Conservation (phyloP, 1,140 invertebrate genomes). For the Diabrotica undecimpunctata region DNA sequence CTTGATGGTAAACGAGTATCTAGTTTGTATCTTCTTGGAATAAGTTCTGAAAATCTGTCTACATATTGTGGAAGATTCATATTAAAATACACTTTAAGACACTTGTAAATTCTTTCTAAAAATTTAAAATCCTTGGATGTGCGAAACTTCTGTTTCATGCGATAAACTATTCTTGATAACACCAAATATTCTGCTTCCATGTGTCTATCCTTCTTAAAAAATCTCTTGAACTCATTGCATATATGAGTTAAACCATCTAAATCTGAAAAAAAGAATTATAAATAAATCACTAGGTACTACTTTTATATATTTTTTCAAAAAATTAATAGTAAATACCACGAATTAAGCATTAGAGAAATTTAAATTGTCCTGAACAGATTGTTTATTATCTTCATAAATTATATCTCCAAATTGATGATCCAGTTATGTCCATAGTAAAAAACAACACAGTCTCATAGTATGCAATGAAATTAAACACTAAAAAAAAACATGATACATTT, state of each 20-base stretch:
- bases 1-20: conserved; percentile 47
- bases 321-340: too few relatives aligned
- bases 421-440: too few relatives aligned
- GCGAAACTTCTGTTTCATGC: conserved; percentile 54
- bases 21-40: conserved; percentile 31
- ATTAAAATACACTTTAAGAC: conserved; percentile 49
- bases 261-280: conserved; percentile 31
- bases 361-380: too few relatives aligned
- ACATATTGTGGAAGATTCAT: conserved; percentile 42
- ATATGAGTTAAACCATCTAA: conserved; percentile 27
- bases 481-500: too few relatives aligned
- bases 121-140: conserved; percentile 52
- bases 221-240: conserved; percentile 37
- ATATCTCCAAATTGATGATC: too few relatives aligned
- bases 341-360: too few relatives aligned
- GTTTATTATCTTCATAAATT: too few relatives aligned
- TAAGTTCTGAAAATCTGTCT: conserved; percentile 35
- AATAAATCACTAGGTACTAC: neutral
- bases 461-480: too few relatives aligned
- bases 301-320: too few relatives aligned
- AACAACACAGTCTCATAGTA: too few relatives aligned
- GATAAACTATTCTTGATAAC: conserved; percentile 51
- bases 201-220: conserved; percentile 42
- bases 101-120: conserved; percentile 51
- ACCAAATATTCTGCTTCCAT: conserved; percentile 48